Conservation (phyloP, 1,140 invertebrate genomes). For the Zaprionus tsacasi region DNA sequence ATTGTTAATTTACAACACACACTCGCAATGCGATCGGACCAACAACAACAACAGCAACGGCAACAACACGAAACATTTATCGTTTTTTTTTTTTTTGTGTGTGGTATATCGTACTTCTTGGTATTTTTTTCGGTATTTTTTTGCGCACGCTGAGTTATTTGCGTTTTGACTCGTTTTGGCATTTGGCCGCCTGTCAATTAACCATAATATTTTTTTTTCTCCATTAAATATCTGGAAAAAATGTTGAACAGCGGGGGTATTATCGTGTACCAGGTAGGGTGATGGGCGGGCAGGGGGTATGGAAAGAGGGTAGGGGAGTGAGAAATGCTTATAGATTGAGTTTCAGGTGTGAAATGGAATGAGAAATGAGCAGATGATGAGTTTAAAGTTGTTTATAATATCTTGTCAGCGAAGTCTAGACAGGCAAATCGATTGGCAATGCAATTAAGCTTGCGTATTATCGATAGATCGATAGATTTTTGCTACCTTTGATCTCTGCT, state of each 20-base stretch:
- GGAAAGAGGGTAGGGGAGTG: background rate
- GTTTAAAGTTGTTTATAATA: background rate
- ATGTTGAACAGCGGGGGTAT: background rate
- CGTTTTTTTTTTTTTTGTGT: conserved; percentile 10
- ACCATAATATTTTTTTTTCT: conserved; percentile 40
- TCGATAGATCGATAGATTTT: background rate
- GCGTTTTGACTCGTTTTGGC: conserved; percentile 67
- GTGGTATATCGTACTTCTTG: background rate
- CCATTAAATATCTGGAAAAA: conserved; percentile 18
- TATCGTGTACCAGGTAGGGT: background rate
- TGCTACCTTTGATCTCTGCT: background rate
- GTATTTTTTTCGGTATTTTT: conserved; percentile 32
- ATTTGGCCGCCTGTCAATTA: conserved; percentile 71
- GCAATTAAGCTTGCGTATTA: background rate
- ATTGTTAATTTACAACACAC: conserved; percentile 82
- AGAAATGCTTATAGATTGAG: background rate
- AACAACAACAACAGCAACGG: conserved; percentile 8
- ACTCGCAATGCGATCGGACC: conserved; percentile 30
- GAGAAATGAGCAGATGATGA: background rate
- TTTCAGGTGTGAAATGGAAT: background rate
- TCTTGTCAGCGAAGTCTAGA: background rate
- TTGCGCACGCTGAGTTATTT: conserved; percentile 57
- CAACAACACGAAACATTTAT: conserved; percentile 10
- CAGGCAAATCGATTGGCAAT: background rate
- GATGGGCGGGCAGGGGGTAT: background rate